Evolutionary conservation across 92 coral and sea anemone species (phyloP).

Genomic region (Scolanthus callimorphus): DNA sequence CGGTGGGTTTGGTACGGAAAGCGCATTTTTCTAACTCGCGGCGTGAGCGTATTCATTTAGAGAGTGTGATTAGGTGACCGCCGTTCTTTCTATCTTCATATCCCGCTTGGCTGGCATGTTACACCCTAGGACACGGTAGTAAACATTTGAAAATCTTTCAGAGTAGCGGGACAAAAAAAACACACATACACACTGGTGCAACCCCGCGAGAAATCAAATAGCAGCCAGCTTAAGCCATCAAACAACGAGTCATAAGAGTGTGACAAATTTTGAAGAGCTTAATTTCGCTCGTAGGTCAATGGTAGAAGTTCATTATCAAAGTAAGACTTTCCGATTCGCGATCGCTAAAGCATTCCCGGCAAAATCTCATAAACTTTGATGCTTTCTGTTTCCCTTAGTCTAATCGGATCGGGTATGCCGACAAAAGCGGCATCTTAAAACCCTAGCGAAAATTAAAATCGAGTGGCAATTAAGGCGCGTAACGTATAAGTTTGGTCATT

Average conservation of each 20-base stretch:
- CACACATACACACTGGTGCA: too few relatives aligned
- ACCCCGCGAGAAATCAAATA: too few relatives aligned
- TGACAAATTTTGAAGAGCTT: background rate
- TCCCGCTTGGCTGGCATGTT: background rate
- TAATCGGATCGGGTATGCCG: conserved; percentile 44
- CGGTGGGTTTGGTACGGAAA: too few relatives aligned
- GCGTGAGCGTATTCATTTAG: too few relatives aligned
- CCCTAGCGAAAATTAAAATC: conserved; percentile 49
- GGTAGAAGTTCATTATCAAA: background rate
- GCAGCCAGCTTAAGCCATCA: background rate
- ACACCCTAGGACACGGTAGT: background rate
- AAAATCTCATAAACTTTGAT: conserved; percentile 6
- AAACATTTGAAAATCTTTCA: too few relatives aligned
- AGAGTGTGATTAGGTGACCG: too few relatives aligned
- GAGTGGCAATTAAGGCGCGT: conserved; percentile 44
- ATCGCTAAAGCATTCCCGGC: background rate
- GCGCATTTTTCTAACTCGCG: too few relatives aligned
- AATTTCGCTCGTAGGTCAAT: conserved; percentile 1
- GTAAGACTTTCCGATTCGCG: background rate
- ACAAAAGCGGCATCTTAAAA: conserved; percentile 21
- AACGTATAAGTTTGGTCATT: conserved; percentile 32
- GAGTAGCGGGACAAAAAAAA: too few relatives aligned
- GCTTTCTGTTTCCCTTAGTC: conserved; percentile 17
- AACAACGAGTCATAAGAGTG: background rate
- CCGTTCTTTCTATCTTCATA: too few relatives aligned